Conservation (phyloP, 2,888 invertebrate species). For the Silvanus unidentatus region DNA sequence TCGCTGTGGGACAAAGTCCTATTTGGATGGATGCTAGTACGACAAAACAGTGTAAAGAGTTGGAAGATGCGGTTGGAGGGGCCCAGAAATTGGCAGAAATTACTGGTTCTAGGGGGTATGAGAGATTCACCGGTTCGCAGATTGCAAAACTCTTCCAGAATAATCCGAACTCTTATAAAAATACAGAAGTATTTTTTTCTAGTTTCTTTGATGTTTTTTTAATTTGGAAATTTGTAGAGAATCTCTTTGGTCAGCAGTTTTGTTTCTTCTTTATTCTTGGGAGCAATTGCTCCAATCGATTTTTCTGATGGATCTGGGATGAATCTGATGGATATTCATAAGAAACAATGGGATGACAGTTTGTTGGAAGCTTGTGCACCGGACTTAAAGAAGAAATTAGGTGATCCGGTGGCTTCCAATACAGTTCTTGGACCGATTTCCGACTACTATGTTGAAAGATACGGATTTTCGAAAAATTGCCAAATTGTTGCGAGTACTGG, state of each 20-base stretch:
- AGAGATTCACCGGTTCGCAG: constrained; percentile 89
- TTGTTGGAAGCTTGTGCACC: constrained; percentile 75
- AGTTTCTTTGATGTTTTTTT: constrained; percentile 2
- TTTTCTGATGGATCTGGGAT: constrained; percentile 91
- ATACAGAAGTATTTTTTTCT: constrained; percentile 58
- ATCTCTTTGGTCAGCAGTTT: constrained; percentile 94
- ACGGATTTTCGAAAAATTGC: constrained; percentile 76
- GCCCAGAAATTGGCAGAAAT: constrained; percentile 66
- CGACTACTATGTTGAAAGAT: constrained; percentile 77
- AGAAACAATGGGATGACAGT: constrained; percentile 67
- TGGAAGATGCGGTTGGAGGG: constrained; percentile 78
- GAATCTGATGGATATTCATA: constrained; percentile 84
- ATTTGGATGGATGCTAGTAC: constrained; percentile 97
- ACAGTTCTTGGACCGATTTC: constrained; percentile 67
- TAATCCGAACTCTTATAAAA: constrained; percentile 62
- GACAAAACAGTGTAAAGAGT: constrained; percentile 62
- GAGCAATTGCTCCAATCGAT: constrained; percentile 86
- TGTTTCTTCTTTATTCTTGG: constrained; percentile 79
- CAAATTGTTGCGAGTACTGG: constrained; percentile 86
- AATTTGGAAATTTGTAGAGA: constrained; percentile 51
- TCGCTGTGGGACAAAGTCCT: constrained; percentile 76
- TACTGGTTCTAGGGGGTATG: constrained; percentile 83
- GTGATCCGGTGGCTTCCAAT: constrained; percentile 65
- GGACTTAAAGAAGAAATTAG: constrained; percentile 67
- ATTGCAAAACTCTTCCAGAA: constrained; percentile 81